A percentile compares a stretch with the other conserved stretches of the same genome.
phyloP scores from a whole-genome alignment of 2,113 vertebrate genomes.

The Amphiprion percula region DNA sequence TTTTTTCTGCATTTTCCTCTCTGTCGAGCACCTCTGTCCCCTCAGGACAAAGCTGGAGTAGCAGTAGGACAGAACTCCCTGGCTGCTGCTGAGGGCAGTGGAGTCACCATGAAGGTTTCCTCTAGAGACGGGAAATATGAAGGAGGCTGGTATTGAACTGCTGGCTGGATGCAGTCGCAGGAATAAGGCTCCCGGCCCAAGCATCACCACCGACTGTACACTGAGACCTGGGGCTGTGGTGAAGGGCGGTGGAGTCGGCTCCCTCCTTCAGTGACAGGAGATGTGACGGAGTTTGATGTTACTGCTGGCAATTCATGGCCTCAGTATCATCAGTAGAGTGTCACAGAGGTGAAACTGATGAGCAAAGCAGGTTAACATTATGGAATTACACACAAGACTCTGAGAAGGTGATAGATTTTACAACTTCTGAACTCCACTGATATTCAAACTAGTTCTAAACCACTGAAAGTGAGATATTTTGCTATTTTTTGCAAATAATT shows the following conservation, averaged over 20 bases:
- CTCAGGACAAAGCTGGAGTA: constrained; percentile 11
- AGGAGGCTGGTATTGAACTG: constrained; percentile 3
- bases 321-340: constrained; percentile 8
- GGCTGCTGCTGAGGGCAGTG: neutral
- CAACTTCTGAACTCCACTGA: neutral
- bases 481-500: too few species aligned
- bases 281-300: constrained; percentile 14
- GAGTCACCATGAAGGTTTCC: constrained; percentile 17
- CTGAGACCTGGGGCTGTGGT: neutral
- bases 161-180: constrained; percentile 10
- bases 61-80: constrained; percentile 10
- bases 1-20: too few species aligned
- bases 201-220: neutral
- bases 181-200: neutral
- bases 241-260: constrained; percentile 5
- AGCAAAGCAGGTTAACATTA: neutral
- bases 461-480: too few species aligned
- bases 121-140: constrained; percentile 1
- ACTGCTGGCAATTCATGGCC: neutral
- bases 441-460: neutral
- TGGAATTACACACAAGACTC: neutral
- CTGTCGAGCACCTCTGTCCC: too few species aligned
- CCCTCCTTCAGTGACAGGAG: constrained; percentile 30
- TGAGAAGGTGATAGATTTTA: neutral
- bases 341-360: constrained; percentile 33